Evolutionary conservation across 92 coral and sea anemone species (phyloP).

Genomic region (Porites cylindrica): DNA sequence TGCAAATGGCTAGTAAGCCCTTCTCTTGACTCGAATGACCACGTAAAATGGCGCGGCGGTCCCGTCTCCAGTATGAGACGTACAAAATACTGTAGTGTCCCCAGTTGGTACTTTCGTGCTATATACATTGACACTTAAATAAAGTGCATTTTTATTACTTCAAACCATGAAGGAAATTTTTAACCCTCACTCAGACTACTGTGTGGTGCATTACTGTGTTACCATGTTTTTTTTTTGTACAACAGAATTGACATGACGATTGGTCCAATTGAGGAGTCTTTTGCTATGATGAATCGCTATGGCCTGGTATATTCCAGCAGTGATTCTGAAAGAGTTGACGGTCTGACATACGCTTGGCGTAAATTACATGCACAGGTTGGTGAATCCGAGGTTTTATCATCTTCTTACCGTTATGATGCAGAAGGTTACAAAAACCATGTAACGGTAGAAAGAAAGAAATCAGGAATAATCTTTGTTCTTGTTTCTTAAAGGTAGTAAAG

Average conservation of each 20-base stretch:
- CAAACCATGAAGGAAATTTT: not conserved
- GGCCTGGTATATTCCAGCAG: slow-evolving; percentile 93
- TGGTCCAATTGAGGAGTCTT: slow-evolving; percentile 99
- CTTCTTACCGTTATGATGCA: not conserved
- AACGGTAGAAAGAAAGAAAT: no score
- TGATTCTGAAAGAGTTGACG: slow-evolving; percentile 96
- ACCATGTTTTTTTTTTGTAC: not conserved
- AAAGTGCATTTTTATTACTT: no score
- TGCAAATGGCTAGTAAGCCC: no score
- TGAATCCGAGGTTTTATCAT: not conserved
- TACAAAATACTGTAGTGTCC: no score
- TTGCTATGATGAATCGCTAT: slow-evolving; percentile 97
- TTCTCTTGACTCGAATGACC: no score
- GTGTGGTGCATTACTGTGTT: not conserved
- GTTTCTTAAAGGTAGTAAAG: no score
- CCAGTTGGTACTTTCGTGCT: no score
- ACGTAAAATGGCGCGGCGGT: no score
- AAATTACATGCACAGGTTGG: slow-evolving; percentile 90
- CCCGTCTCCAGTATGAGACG: no score
- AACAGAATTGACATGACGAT: slow-evolving; percentile 98
- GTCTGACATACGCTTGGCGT: slow-evolving; percentile 97
- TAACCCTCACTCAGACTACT: no score
- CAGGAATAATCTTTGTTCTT: no score
- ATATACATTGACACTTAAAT: no score
- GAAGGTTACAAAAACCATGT: not conserved